Conservation (phyloP, 2,888 invertebrate genomes). For the Sinhomidia bicolor region DNA sequence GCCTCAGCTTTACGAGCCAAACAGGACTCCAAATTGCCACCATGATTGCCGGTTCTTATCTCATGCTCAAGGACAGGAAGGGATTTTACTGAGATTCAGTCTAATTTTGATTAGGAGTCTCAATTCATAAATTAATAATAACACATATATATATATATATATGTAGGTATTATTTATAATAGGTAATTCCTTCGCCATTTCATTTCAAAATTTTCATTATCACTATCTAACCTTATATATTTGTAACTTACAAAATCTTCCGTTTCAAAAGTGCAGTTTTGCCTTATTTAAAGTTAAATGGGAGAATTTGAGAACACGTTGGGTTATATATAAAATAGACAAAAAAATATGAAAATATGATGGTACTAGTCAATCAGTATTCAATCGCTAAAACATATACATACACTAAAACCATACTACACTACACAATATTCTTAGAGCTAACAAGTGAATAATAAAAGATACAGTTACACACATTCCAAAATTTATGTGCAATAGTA, state of each 20-base stretch:
- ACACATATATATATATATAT: too few species aligned
- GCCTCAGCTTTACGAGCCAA: slow-evolving; percentile 55
- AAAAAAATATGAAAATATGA: neutral
- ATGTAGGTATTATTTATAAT: too few species aligned
- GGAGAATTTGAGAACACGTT: neutral
- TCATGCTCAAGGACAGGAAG: slow-evolving; percentile 69
- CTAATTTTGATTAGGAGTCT: slow-evolving; percentile 36
- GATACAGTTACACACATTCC: neutral
- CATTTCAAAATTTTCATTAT: neutral
- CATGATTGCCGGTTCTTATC: slow-evolving; percentile 70
- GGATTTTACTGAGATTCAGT: slow-evolving; percentile 70
- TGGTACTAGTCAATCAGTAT: slow-evolving; percentile 66
- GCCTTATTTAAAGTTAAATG: neutral
- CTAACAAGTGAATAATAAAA: neutral
- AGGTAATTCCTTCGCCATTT: neutral
- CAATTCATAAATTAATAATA: neutral
- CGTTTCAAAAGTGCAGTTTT: neutral
- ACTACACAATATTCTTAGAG: slow-evolving; percentile 35
- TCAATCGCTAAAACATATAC: slow-evolving; percentile 47
- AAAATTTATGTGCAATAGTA: slow-evolving; percentile 51
- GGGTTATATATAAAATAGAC: neutral
- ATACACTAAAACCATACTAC: slow-evolving; percentile 17
- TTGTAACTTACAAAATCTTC: neutral
- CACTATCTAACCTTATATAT: neutral
- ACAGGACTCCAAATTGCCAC: slow-evolving; percentile 62